Percentiles rank a stretch among this genome's conserved stretches.
Conservation (phyloP, 2,797 vertebrate genomes). For the Crax fasciolata region DNA sequence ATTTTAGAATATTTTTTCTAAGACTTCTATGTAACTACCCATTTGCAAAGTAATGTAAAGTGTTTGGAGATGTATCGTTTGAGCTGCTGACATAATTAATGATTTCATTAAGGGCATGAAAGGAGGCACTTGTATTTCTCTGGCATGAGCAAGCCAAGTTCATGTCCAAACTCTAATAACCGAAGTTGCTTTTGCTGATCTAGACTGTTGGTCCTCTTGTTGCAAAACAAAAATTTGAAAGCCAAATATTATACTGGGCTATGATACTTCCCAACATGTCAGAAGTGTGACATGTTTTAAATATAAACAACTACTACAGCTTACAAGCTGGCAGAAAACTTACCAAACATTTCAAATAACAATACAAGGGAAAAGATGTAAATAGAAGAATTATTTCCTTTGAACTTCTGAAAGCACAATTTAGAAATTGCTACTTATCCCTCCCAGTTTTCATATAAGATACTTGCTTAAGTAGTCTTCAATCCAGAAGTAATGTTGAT, state of each 20-base stretch:
- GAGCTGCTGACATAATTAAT: constrained; percentile 82
- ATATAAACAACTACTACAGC: constrained; percentile 60
- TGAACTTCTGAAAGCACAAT: not conserved
- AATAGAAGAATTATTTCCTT: not conserved
- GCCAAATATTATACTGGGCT: constrained; percentile 78
- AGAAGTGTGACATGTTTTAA: constrained; percentile 56
- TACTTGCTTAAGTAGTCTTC: not conserved
- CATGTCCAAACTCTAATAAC: constrained; percentile 75
- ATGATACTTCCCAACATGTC: constrained; percentile 65
- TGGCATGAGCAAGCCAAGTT: constrained; percentile 69
- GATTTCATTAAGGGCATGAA: constrained; percentile 81
- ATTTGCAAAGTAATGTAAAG: constrained; percentile 72
- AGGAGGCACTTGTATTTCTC: constrained; percentile 77
- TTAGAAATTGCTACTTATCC: constrained; percentile 16
- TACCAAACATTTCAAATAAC: constrained; percentile 41
- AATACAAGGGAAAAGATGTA: constrained; percentile 35
- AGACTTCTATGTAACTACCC: constrained; percentile 48
- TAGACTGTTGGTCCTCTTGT: constrained; percentile 73
- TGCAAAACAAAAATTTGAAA: constrained; percentile 78
- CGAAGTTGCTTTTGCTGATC: constrained; percentile 67
- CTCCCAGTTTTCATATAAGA: not conserved
- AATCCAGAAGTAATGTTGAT: constrained; percentile 28
- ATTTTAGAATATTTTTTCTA: constrained; percentile 43
- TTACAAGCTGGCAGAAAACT: constrained; percentile 36
- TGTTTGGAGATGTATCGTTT: constrained; percentile 77